Conservation (phyloP, 2,888 invertebrate genomes). For the Rhagonycha fulva region DNA sequence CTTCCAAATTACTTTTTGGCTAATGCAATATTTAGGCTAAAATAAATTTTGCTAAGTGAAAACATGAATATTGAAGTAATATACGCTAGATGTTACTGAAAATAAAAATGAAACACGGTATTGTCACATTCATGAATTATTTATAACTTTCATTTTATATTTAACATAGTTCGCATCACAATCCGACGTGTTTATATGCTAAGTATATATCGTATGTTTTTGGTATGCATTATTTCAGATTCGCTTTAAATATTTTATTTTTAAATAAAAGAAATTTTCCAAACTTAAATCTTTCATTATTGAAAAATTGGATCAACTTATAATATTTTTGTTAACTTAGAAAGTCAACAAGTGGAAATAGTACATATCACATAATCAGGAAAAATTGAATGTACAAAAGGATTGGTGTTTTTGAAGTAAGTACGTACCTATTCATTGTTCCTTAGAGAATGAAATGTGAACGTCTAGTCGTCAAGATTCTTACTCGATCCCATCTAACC, state of each 20-base stretch:
- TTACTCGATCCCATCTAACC: constrained; percentile 18
- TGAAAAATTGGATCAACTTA: background rate
- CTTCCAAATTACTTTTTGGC: background rate
- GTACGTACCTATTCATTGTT: background rate
- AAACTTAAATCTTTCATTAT: background rate
- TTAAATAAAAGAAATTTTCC: background rate
- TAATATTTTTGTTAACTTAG: background rate
- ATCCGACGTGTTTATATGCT: constrained; percentile 21
- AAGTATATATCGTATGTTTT: constrained; percentile 17
- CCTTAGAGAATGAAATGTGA: constrained; percentile 12
- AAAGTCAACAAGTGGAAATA: background rate
- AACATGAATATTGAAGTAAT: constrained; percentile 2
- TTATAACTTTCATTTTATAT: constrained; percentile 24
- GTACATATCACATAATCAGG: background rate
- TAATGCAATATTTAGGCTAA: background rate
- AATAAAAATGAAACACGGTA: constrained; percentile 14
- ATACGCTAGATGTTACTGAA: background rate
- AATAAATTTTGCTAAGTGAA: constrained; percentile 3
- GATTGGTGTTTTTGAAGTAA: background rate
- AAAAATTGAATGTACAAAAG: background rate
- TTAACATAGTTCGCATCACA: constrained; percentile 18
- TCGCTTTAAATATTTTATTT: background rate
- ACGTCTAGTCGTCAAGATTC: constrained; percentile 16
- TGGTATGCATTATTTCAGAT: background rate
- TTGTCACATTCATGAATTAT: constrained; percentile 21